A percentile compares a stretch with the other conserved stretches of the same genome.
Evolutionary conservation across 2,113 vertebrate genomes (phyloP).

Genomic region (Upupa epops): DNA sequence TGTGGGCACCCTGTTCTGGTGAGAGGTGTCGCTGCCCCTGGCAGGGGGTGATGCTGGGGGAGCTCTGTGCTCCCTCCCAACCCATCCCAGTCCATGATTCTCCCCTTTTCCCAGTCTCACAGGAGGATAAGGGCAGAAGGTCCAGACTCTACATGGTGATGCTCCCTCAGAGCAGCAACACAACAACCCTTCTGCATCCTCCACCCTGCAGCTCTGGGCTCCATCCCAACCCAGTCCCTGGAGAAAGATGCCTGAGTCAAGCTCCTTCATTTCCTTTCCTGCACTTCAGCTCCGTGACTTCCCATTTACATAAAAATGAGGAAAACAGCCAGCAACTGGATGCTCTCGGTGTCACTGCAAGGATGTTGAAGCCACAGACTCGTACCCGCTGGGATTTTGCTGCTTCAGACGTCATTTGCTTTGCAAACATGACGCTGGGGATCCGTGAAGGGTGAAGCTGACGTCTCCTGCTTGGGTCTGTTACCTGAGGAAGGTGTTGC

Average conservation of each 20-base stretch:
- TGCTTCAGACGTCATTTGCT: neutral
- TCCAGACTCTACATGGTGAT: too few relatives aligned
- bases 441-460: neutral
- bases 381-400: neutral
- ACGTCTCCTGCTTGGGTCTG: neutral
- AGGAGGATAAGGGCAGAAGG: neutral
- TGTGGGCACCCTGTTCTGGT: too few relatives aligned
- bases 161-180: neutral
- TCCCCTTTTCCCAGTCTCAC: neutral
- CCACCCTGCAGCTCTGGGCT: neutral
- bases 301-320: neutral
- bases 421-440: neutral
- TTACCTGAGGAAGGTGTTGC: neutral
- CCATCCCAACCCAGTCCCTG: too few relatives aligned
- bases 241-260: neutral
- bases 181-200: accelerated
- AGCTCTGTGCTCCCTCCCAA: too few relatives aligned
- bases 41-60: too few relatives aligned
- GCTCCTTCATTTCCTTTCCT: neutral
- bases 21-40: too few relatives aligned
- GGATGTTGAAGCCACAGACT: neutral
- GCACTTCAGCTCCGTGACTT: neutral
- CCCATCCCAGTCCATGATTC: too few relatives aligned
- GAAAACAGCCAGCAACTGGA: neutral
- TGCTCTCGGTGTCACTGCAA: neutral